These are phyloP conservation scores for Tetragonula carbonaria DNA, from an alignment of 2,888 invertebrate genomes.

Conservation along the genomic window DNA sequence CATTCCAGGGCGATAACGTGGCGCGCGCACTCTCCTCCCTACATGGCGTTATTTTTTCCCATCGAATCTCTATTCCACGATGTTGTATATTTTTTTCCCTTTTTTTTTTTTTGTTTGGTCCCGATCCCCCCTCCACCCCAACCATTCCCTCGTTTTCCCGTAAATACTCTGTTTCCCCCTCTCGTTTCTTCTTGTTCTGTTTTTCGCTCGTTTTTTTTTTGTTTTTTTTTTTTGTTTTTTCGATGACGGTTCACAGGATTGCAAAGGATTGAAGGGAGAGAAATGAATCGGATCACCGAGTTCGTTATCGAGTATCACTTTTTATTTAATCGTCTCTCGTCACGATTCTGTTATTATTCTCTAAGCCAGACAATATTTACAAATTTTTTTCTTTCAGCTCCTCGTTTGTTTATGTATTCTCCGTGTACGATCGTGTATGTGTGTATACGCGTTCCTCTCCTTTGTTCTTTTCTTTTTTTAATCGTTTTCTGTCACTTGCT, in stretches of 20 bases:
- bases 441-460: slow-evolving; percentile 14
- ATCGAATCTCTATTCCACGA: not conserved
- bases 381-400: slow-evolving; percentile 45
- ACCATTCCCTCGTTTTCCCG: not conserved
- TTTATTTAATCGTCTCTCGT: slow-evolving; percentile 66
- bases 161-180: not conserved
- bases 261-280: not conserved
- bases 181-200: not conserved
- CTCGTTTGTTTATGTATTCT: not conserved
- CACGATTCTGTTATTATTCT: slow-evolving; percentile 52
- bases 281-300: slow-evolving; percentile 19
- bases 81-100: not conserved
- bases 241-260: not conserved
- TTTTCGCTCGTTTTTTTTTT: not conserved
- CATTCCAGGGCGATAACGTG: slow-evolving; percentile 1
- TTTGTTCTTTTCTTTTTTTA: slow-evolving; percentile 19
- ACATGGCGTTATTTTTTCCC: slow-evolving; percentile 7
- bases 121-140: not conserved
- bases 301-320: slow-evolving; percentile 59
- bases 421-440: not conserved
- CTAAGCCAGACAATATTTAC: slow-evolving; percentile 74
- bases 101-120: not conserved
- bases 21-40: not conserved
- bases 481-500: slow-evolving; percentile 34
- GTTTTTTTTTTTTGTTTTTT: not conserved